Evolutionary conservation across 2,113 vertebrate genomes (phyloP).

Genomic region (Buteo buteo): DNA sequence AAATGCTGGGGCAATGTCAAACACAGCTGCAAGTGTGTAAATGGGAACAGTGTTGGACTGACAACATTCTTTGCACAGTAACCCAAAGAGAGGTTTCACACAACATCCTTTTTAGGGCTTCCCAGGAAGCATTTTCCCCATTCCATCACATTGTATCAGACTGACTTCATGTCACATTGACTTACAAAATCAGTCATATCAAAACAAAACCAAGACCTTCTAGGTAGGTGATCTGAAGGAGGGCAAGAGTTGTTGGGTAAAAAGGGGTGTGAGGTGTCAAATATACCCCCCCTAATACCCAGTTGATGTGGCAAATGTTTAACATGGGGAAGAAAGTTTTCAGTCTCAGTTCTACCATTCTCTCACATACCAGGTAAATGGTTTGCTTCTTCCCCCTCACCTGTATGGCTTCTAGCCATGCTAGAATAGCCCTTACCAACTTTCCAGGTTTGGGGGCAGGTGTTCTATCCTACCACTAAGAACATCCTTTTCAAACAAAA

Average conservation of each 20-base stretch:
- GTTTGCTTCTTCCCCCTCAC: background rate
- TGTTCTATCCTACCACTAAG: background rate
- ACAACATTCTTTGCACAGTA: background rate
- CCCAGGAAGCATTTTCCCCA: background rate
- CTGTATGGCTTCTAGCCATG: accelerated
- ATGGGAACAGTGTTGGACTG: background rate
- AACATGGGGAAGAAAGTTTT: background rate
- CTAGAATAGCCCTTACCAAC: background rate
- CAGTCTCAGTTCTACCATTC: background rate
- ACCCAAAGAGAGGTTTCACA: background rate
- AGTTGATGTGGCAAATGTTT: background rate
- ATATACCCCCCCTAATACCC: background rate
- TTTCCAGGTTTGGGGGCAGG: background rate
- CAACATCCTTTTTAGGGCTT: background rate
- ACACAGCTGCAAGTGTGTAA: background rate
- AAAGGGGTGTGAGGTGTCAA: background rate
- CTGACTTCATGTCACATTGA: background rate
- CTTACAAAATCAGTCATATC: background rate
- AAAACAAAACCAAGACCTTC: background rate
- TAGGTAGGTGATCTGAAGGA: background rate
- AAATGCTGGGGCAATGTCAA: background rate
- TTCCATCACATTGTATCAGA: background rate
- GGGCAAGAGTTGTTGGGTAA: background rate
- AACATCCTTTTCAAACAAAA: background rate
- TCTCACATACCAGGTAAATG: too few relatives aligned